Conservation (phyloP, 2,113 vertebrate genomes). For the Erythrocercus mccallii region DNA sequence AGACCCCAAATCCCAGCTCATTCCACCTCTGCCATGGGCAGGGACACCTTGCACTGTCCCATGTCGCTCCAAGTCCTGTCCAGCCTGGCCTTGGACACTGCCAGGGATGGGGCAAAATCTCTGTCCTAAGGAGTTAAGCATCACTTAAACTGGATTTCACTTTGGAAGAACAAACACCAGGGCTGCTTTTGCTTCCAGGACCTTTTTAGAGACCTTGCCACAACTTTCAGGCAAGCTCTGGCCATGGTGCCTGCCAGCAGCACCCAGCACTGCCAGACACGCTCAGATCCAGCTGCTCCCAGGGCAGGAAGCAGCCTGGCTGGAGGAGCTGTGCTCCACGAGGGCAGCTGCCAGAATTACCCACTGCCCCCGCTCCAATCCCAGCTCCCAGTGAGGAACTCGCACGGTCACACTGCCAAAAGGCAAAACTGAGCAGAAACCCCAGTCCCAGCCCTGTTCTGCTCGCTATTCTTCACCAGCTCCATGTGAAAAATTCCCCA, state of each 20-base stretch:
- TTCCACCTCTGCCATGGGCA: neutral
- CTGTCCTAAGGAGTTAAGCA: neutral
- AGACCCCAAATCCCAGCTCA: neutral
- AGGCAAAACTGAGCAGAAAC: neutral
- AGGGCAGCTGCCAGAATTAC: neutral
- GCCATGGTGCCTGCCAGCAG: neutral
- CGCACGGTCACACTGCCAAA: neutral
- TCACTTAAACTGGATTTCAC: neutral
- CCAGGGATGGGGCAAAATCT: neutral
- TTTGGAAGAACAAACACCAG: fast-evolving
- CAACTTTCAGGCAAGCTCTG: neutral
- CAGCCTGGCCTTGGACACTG: neutral
- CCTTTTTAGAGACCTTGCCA: neutral
- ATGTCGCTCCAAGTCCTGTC: fast-evolving
- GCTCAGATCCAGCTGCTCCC: neutral
- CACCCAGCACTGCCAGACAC: neutral
- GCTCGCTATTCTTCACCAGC: constrained; percentile 24
- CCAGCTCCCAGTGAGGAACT: neutral
- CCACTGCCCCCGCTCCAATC: neutral
- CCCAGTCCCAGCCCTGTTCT: neutral
- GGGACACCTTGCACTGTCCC: neutral
- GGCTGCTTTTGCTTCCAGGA: neutral
- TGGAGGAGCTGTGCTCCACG: neutral
- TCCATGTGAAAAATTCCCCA: constrained; percentile 8
- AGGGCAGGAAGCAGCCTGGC: neutral